Percentiles rank a stretch among this genome's conserved stretches.
Conservation (phyloP, 23 tunicate genomes). For the Trididemnum miniatum region DNA sequence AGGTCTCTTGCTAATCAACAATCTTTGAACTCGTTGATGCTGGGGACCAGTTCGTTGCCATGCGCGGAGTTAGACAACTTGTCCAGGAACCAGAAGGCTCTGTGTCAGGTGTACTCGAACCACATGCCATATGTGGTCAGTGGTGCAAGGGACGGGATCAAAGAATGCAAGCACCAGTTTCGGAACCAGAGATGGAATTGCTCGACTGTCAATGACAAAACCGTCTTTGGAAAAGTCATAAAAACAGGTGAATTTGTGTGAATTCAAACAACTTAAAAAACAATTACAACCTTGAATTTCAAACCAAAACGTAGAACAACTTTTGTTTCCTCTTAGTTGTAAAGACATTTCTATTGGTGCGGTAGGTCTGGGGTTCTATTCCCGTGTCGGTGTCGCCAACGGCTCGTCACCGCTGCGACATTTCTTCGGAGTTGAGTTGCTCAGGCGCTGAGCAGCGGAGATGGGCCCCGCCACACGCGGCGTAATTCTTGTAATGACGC, state of each 20-base stretch:
- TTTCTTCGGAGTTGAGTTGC: too few relatives aligned
- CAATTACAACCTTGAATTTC: too few relatives aligned
- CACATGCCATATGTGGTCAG: conserved; percentile 68
- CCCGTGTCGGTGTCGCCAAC: too few relatives aligned
- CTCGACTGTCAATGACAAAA: conserved; percentile 63
- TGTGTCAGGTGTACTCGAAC: conserved; percentile 56
- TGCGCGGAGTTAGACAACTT: conserved; percentile 40
- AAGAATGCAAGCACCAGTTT: conserved; percentile 77
- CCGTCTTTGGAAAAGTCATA: conserved; percentile 80
- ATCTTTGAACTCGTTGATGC: conserved; percentile 28
- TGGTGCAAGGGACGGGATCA: conserved; percentile 77
- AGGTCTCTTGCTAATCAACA: conserved; percentile 59
- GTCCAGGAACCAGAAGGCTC: conserved; percentile 65
- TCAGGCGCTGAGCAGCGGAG: too few relatives aligned
- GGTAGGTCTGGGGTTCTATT: too few relatives aligned
- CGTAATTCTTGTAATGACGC: too few relatives aligned
- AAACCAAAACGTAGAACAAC: too few relatives aligned
- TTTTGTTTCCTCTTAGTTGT: too few relatives aligned
- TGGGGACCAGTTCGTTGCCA: conserved; percentile 32
- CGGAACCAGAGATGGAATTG: conserved; percentile 77
- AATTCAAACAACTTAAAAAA: too few relatives aligned
- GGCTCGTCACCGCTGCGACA: too few relatives aligned
- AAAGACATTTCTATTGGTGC: too few relatives aligned
- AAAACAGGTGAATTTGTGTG: conserved; percentile 77
- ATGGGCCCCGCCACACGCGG: too few relatives aligned